Conservation (phyloP, 2,888 invertebrate genomes). For the Latheticus oryzae region DNA sequence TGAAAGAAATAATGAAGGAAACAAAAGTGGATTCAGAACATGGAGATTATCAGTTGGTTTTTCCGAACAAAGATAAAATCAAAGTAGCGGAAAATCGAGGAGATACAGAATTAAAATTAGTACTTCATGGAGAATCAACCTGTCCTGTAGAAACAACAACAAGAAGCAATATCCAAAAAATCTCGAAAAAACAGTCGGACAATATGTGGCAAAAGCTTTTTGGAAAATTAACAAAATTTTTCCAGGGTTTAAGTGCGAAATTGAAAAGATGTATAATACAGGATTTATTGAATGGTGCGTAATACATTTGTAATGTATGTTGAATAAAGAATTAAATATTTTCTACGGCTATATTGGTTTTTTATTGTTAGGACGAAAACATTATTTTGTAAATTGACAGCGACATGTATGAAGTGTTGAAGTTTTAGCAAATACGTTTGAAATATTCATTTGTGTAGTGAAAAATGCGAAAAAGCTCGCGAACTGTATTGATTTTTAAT, state of each 20-base stretch:
- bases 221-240: constrained; percentile 30
- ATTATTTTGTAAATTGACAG: constrained; percentile 2
- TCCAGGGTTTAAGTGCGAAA: constrained; percentile 35
- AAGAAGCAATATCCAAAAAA: constrained; percentile 34
- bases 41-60: constrained; percentile 30
- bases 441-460: constrained; percentile 22
- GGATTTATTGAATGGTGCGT: constrained; percentile 11
- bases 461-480: constrained; percentile 16
- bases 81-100: constrained; percentile 43
- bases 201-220: constrained; percentile 36
- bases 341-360: neutral
- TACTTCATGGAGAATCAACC: constrained; percentile 13
- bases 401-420: constrained; percentile 3
- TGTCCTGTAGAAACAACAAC: constrained; percentile 4
- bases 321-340: constrained; percentile 6
- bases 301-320: constrained; percentile 5
- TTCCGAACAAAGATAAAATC: constrained; percentile 30
- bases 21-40: constrained; percentile 14
- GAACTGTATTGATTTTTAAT: constrained; percentile 33
- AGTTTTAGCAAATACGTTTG: neutral
- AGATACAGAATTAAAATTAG: constrained; percentile 46
- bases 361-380: too few species aligned
- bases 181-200: constrained; percentile 10
- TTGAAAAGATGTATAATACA: constrained; percentile 29
- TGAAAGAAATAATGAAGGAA: constrained; percentile 49